Percentiles rank a stretch among this genome's conserved stretches.
Evolutionary conservation across 2,113 vertebrate genomes (phyloP).

Genomic region (Callithrix jacchus): DNA sequence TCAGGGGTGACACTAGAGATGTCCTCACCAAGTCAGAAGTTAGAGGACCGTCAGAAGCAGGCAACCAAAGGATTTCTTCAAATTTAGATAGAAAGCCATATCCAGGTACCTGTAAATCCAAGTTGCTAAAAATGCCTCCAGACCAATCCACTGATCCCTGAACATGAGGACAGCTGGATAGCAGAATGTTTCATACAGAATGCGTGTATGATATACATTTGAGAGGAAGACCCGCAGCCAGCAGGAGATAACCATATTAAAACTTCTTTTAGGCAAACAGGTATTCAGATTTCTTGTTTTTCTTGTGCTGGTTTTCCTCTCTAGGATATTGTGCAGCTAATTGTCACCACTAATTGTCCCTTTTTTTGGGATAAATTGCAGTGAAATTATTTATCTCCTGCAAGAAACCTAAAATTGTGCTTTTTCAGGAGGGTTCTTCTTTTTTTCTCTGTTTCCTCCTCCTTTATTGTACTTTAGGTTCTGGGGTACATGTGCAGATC

Average conservation of each 20-base stretch:
- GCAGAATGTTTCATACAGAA: not conserved
- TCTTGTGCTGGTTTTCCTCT: not conserved
- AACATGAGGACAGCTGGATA: not conserved
- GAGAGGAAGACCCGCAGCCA: not conserved
- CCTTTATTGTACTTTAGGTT: too few species aligned
- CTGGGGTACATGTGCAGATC: too few species aligned
- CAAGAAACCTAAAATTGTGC: constrained; percentile 7
- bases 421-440: not conserved
- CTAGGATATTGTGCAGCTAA: not conserved
- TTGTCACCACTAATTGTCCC: not conserved
- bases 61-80: not conserved
- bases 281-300: not conserved
- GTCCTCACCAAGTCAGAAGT: not conserved
- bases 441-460: too few species aligned
- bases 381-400: not conserved
- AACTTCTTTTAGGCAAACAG: not conserved
- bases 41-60: not conserved
- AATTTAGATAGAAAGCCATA: not conserved
- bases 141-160: too few species aligned
- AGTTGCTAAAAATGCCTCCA: not conserved
- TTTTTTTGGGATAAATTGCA: not conserved
- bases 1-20: not conserved
- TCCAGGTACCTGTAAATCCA: not conserved
- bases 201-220: rapidly evolving
- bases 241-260: not conserved